Percentiles rank a stretch among this genome's conserved stretches.
Conservation (phyloP, 2,888 invertebrate species). For the Cerceris rybyensis region DNA sequence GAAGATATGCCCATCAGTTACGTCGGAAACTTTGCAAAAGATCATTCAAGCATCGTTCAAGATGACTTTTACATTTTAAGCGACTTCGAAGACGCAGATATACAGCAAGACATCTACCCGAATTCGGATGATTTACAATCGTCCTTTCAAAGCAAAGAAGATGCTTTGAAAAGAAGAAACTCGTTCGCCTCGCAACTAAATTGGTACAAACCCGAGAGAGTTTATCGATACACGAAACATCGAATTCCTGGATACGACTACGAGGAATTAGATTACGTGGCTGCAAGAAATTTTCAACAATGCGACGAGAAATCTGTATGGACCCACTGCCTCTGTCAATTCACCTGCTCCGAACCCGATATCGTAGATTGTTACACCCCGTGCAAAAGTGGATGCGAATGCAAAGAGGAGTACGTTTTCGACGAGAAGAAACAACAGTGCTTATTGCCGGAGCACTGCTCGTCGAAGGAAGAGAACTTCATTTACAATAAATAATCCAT, state of each 20-base stretch:
- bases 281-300: slow-evolving; percentile 56
- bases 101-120: slow-evolving; percentile 26
- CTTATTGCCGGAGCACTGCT: slow-evolving; percentile 73
- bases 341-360: slow-evolving; percentile 75
- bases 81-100: slow-evolving; percentile 47
- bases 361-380: slow-evolving; percentile 78
- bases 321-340: slow-evolving; percentile 79
- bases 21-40: slow-evolving; percentile 41
- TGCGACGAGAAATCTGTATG: slow-evolving; percentile 76
- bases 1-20: slow-evolving; percentile 67
- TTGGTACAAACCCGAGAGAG: slow-evolving; percentile 67
- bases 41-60: slow-evolving; percentile 45
- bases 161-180: slow-evolving; percentile 27
- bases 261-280: slow-evolving; percentile 73
- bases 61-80: slow-evolving; percentile 73
- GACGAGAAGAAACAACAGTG: slow-evolving; percentile 72
- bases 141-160: slow-evolving; percentile 18
- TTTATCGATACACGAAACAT: slow-evolving; percentile 77
- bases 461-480: slow-evolving; percentile 31
- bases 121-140: slow-evolving; percentile 28
- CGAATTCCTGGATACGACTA: slow-evolving; percentile 77
- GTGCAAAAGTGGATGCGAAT: slow-evolving; percentile 77
- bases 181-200: slow-evolving; percentile 29
- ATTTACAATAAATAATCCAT: slow-evolving; percentile 42
- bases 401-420: slow-evolving; percentile 77